These are phyloP conservation scores for Chelonus formosanus DNA, from an alignment of 2,888 invertebrate species.

Conservation along the genomic window DNA sequence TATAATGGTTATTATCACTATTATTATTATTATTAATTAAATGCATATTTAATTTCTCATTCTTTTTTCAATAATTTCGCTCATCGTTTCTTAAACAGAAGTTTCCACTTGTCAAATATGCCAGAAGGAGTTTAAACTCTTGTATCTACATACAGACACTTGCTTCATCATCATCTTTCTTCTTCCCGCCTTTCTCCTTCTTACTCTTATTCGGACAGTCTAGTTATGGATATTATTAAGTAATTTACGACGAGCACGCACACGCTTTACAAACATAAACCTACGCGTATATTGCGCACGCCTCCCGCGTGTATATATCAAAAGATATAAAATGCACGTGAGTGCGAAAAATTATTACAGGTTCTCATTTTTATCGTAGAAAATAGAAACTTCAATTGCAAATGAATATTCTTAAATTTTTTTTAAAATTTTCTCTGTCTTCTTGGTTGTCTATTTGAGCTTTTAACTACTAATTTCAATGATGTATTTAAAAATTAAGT, in stretches of 20 bases:
- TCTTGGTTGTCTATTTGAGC: no score
- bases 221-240: slow-evolving; percentile 61
- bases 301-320: neutral
- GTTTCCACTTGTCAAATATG: no score
- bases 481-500: no score
- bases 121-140: neutral
- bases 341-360: neutral
- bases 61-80: no score
- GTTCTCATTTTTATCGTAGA: no score
- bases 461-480: no score
- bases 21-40: no score
- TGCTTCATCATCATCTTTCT: slow-evolving; percentile 33
- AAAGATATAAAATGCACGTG: neutral
- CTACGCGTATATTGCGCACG: slow-evolving; percentile 24
- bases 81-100: no score
- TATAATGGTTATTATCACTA: no score
- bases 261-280: slow-evolving; percentile 35
- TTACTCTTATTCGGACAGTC: slow-evolving; percentile 43
- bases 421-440: neutral
- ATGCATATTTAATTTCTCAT: no score
- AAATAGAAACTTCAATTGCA: neutral
- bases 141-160: slow-evolving; percentile 11
- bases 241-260: slow-evolving; percentile 48
- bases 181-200: slow-evolving; percentile 36
- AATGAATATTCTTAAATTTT: neutral